A percentile compares a stretch with the other conserved stretches of the same genome.
phyloP scores from a whole-genome alignment of 2,888 invertebrate species.

The Chydorus sphaericus region DNA sequence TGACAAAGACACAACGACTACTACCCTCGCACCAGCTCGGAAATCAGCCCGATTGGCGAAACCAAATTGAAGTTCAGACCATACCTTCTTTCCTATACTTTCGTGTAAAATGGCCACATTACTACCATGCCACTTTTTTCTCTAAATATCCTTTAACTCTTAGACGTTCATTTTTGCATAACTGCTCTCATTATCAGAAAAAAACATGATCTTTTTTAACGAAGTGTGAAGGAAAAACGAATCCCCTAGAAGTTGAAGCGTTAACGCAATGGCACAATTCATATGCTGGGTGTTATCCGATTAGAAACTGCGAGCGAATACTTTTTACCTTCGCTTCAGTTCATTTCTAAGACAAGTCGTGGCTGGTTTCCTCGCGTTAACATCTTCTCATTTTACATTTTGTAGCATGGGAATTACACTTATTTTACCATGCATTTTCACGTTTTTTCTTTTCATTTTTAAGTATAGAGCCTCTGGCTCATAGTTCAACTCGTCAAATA shows the following conservation, averaged over 20 bases:
- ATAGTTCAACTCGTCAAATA: not conserved
- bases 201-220: too few relatives aligned
- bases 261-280: too few relatives aligned
- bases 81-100: not conserved
- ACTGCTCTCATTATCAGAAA: too few relatives aligned
- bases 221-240: too few relatives aligned
- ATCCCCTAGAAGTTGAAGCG: too few relatives aligned
- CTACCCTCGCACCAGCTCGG: not conserved
- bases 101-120: not conserved
- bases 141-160: not conserved
- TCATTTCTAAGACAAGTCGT: slow-evolving; percentile 3
- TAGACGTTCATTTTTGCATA: not conserved
- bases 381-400: slow-evolving; percentile 5
- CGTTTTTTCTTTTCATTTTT: not conserved
- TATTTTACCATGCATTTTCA: not conserved
- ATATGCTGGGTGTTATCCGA: too few relatives aligned
- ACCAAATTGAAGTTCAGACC: not conserved
- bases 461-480: not conserved
- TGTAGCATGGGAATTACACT: slow-evolving; percentile 2
- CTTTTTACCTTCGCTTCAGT: too few relatives aligned
- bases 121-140: not conserved
- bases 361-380: not conserved
- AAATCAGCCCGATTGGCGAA: slow-evolving; percentile 8
- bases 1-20: slow-evolving; percentile 3
- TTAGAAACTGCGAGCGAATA: too few relatives aligned